phyloP scores from a whole-genome alignment of 1,140 invertebrate genomes.

The Drosophila miranda region DNA sequence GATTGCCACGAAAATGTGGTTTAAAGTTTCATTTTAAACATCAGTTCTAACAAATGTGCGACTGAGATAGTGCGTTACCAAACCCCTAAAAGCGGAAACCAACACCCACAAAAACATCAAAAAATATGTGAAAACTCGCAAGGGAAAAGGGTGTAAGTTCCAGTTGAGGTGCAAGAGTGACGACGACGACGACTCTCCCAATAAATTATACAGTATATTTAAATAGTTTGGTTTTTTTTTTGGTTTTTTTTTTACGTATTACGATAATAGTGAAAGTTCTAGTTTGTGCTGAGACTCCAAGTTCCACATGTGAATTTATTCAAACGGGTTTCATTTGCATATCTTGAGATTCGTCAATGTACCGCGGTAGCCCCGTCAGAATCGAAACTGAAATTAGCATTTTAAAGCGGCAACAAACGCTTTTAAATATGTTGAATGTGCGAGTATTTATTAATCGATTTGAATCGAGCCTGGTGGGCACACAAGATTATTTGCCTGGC shows the following conservation, averaged over 20 bases:
- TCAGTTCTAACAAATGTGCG: constrained; percentile 39
- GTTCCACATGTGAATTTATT: not conserved
- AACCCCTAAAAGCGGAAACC: constrained; percentile 12
- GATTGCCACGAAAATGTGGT: constrained; percentile 38
- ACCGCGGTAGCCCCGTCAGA: constrained; percentile 22
- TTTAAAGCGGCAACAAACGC: constrained; percentile 42
- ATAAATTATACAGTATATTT: not conserved
- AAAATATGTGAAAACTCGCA: constrained; percentile 69
- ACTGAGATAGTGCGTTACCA: constrained; percentile 23
- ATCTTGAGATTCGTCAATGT: not conserved
- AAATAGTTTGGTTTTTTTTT: too few relatives aligned
- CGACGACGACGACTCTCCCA: too few relatives aligned
- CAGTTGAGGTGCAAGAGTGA: not conserved
- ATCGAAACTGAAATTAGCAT: constrained; percentile 38
- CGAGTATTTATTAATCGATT: constrained; percentile 52
- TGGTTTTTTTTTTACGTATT: too few relatives aligned
- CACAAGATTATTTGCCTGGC: constrained; percentile 29
- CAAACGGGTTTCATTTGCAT: not conserved
- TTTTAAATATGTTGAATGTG: constrained; percentile 32
- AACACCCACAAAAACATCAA: constrained; percentile 22
- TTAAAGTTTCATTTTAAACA: constrained; percentile 26
- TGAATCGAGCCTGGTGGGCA: constrained; percentile 35
- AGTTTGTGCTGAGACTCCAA: too few relatives aligned
- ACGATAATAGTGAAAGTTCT: too few relatives aligned
- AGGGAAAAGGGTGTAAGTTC: constrained; percentile 63